These are phyloP conservation scores for Cyclophora albipunctata DNA, from an alignment of 2,888 invertebrate species.

Conservation along the genomic window DNA sequence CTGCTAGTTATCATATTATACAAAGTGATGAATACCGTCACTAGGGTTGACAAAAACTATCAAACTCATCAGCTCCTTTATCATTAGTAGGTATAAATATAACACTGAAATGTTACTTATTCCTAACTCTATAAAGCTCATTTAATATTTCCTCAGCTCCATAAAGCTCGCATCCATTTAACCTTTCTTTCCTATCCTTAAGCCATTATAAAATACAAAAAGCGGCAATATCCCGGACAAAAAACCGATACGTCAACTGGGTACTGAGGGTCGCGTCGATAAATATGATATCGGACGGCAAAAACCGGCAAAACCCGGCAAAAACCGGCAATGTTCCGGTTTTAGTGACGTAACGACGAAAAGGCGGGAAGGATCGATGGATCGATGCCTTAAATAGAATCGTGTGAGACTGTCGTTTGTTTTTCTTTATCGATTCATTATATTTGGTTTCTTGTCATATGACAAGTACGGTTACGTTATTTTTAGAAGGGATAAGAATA, in stretches of 20 bases:
- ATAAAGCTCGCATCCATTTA: too few relatives aligned
- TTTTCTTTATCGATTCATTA: background rate
- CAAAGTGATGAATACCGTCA: too few relatives aligned
- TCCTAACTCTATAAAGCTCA: too few relatives aligned
- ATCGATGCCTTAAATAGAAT: slow-evolving; percentile 4
- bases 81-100: too few relatives aligned
- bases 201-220: too few relatives aligned
- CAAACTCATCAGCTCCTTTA: too few relatives aligned
- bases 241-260: too few relatives aligned
- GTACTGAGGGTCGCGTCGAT: background rate
- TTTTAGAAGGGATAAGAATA: background rate
- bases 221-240: background rate
- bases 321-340: background rate
- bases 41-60: too few relatives aligned
- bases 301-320: background rate
- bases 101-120: too few relatives aligned
- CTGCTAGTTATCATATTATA: too few relatives aligned
- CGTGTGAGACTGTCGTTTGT: background rate
- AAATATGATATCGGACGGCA: background rate
- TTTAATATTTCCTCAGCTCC: too few relatives aligned
- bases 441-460: background rate
- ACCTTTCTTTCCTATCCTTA: too few relatives aligned
- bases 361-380: slow-evolving; percentile 7
- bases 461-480: background rate
- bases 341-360: slow-evolving; percentile 6